Evolutionary conservation across 2,113 vertebrate genomes (phyloP), one percentile per base, ranked within the genome.

Genomic region (Prionailurus bengalensis): DNA sequence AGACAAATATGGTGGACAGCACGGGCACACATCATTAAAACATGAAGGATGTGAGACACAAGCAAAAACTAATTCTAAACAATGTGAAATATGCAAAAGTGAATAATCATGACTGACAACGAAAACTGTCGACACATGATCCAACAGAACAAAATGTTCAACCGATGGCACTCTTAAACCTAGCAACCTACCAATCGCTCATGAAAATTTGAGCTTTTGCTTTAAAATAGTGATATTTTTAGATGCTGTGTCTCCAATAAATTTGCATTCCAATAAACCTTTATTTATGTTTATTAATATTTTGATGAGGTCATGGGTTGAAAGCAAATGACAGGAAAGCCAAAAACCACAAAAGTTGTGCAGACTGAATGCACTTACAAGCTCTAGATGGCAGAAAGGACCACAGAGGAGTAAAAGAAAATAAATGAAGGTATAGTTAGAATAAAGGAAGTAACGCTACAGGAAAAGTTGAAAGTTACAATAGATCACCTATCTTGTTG

Each of bases 261-360:
- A 96, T 91, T 92, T 85, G 23, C 12, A 96, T 78, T 95, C 68
- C 71, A 92, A 84, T 84, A 19, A 93, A 85, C 63, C 17, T 89
- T 95, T 91, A 61, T 48, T 53, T 84, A 84, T 89, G 66, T 12
- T 90, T 79, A 91, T 53, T 89, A 92, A 87, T 82, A 91, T 88
- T 95, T 45, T 88, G 83, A 94, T 83, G 76, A 82, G 89, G 84
- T 96, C 91, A 93, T 92, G 80, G 90, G 84, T 84, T 97, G 93
- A 96, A 96, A 96, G 73, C 63, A 97, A 88, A 94, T n/a, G 76
- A 95, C 33, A 95, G 12, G 19, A 71, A 63, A 91, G 39, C n/a
- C 88, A 78, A 92, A 95, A 82, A 53, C 71, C 63, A 97, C 14
- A 19, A 76, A 95, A 79, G 39, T 0, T 92, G 68, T 96, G 74